A percentile compares a stretch with the other conserved stretches of the same genome.
phyloP scores from a whole-genome alignment of 2,113 vertebrate genomes.

The Rhabdornis inornatus region DNA sequence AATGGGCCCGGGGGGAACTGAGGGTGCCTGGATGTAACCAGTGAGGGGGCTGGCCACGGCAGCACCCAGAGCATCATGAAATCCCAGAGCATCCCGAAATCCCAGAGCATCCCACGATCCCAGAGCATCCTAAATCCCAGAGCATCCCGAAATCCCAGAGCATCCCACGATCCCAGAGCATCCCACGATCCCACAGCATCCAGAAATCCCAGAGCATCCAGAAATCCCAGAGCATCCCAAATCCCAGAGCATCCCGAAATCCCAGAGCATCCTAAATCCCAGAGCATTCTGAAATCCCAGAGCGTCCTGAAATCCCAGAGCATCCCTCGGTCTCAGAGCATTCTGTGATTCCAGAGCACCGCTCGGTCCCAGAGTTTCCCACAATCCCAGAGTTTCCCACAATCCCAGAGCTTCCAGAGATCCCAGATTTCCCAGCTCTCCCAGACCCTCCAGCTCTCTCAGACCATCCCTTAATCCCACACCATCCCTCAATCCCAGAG shows the following conservation, averaged over 20 bases:
- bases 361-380: not conserved
- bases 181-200: not conserved
- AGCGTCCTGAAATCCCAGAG: accelerated
- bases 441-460: too few species aligned
- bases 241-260: not conserved
- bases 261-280: too few species aligned
- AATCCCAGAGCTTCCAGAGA: accelerated
- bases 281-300: too few species aligned
- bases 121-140: not conserved
- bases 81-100: not conserved
- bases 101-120: accelerated
- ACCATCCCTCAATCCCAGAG: too few species aligned
- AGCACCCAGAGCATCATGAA: not conserved
- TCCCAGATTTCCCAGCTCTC: not conserved
- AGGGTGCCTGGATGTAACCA: not conserved
- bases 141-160: not conserved
- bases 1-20: not conserved
- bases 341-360: not conserved
- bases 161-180: not conserved
- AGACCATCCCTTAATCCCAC: too few species aligned
- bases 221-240: accelerated
- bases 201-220: too few species aligned
- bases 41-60: not conserved
- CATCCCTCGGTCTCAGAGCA: too few species aligned
- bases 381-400: not conserved